Conservation (phyloP, 2,113 vertebrate species). For the Rafetus swinhoei region DNA sequence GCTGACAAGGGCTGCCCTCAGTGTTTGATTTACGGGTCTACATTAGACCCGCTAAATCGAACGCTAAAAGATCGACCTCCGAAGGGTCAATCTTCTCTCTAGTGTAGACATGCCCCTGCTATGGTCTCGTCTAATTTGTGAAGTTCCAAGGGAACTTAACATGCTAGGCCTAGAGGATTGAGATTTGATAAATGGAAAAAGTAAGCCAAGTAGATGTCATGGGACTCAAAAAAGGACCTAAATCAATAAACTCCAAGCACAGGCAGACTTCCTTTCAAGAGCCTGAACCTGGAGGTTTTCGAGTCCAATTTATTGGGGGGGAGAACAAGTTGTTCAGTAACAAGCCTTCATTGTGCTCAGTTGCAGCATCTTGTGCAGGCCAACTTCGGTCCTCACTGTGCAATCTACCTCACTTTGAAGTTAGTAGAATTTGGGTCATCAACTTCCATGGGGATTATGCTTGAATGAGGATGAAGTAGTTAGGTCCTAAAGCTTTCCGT, state of each 20-base stretch:
- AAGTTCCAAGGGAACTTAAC: background rate
- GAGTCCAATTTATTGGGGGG: background rate
- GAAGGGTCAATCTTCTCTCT: too few species aligned
- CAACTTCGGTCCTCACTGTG: constrained; percentile 46
- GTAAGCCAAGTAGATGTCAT: background rate
- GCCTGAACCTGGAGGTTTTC: background rate
- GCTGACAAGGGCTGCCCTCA: too few species aligned
- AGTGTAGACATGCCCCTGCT: background rate
- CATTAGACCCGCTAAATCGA: too few species aligned
- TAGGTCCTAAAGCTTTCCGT: constrained; percentile 54
- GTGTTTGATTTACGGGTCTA: too few species aligned
- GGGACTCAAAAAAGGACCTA: background rate
- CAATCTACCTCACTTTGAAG: constrained; percentile 61
- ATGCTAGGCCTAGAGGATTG: background rate
- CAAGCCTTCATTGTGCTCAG: background rate
- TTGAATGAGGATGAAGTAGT: constrained; percentile 52
- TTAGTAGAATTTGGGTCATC: constrained; percentile 67
- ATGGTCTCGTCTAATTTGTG: background rate
- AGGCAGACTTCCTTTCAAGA: background rate
- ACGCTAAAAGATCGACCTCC: too few species aligned
- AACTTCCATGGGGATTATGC: constrained; percentile 54
- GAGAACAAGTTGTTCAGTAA: background rate
- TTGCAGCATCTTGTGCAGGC: constrained; percentile 16
- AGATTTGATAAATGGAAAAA: background rate
- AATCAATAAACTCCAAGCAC: background rate